A percentile compares a stretch with the other conserved stretches of the same genome.
Evolutionary conservation across 1,140 invertebrate genomes (phyloP).

Genomic region (Drosophila murphyi): DNA sequence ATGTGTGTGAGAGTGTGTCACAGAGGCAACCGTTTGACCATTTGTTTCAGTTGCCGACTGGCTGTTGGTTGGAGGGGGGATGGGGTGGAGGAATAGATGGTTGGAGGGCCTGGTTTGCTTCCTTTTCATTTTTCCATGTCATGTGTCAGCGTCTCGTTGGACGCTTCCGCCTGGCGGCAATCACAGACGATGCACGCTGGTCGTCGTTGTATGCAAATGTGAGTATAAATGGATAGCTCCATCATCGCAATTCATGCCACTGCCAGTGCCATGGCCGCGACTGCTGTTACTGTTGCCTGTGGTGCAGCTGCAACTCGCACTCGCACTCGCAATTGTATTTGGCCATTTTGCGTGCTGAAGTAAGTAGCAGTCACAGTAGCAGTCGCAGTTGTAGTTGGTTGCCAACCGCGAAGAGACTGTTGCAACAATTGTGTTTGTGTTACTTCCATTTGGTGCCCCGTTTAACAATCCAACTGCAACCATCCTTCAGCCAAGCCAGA

Average conservation of each 20-base stretch:
- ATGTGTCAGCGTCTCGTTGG: constrained; percentile 77
- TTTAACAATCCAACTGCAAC: constrained; percentile 8
- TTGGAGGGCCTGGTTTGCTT: constrained; percentile 34
- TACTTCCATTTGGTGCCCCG: constrained; percentile 35
- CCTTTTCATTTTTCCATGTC: constrained; percentile 82
- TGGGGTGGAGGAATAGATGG: neutral
- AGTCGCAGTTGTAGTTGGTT: constrained; percentile 45
- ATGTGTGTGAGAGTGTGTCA: neutral
- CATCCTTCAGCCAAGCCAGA: neutral
- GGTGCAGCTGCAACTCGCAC: constrained; percentile 37
- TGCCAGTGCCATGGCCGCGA: constrained; percentile 25
- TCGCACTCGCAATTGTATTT: constrained; percentile 49
- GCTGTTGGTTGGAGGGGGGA: neutral
- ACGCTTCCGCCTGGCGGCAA: constrained; percentile 68
- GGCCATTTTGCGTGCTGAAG: constrained; percentile 43
- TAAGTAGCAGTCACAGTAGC: constrained; percentile 49
- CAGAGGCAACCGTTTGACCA: constrained; percentile 54
- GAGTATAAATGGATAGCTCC: constrained; percentile 82
- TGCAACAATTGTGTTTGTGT: constrained; percentile 71
- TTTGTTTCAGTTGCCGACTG: constrained; percentile 48
- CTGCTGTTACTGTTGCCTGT: constrained; percentile 14
- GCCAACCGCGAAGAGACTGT: constrained; percentile 70
- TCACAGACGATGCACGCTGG: constrained; percentile 60
- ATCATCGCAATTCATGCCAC: constrained; percentile 78
- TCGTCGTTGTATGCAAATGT: constrained; percentile 74